Conservation (phyloP, 2,888 invertebrate genomes). For the Dinocampus coccinellae region DNA sequence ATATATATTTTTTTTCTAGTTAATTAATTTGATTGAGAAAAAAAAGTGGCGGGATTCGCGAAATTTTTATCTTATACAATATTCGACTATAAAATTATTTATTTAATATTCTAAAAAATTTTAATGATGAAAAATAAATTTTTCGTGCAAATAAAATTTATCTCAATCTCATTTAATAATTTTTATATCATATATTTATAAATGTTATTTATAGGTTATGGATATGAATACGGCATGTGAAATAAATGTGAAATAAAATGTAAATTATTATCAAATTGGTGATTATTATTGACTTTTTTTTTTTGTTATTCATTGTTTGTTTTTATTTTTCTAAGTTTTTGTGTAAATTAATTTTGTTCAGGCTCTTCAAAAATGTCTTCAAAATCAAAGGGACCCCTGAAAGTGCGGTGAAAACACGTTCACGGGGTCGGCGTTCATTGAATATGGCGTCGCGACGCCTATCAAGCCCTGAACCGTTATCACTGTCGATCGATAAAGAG, state of each 20-base stretch:
- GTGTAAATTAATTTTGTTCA: constrained; percentile 46
- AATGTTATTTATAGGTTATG: not conserved
- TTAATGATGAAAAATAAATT: no score
- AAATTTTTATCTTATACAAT: no score
- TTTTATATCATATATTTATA: no score
- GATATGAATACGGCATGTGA: not conserved
- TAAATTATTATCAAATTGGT: not conserved
- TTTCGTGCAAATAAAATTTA: no score
- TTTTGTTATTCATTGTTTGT: not conserved
- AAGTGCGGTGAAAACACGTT: constrained; percentile 47
- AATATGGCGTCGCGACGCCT: constrained; percentile 58
- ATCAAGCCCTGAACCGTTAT: constrained; percentile 52
- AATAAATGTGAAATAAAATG: not conserved
- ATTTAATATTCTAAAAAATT: no score
- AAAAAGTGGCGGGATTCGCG: no score
- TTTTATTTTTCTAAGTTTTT: not conserved
- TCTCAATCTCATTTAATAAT: no score
- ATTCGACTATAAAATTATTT: no score
- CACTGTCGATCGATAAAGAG: constrained; percentile 57
- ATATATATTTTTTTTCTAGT: no score
- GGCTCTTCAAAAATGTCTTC: constrained; percentile 65
- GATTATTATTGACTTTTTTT: not conserved
- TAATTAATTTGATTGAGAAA: no score
- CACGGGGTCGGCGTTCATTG: constrained; percentile 51
- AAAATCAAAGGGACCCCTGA: constrained; percentile 63